Evolutionary conservation across 2,797 vertebrate species (phyloP).

Genomic region (Megaceryle alcyon): DNA sequence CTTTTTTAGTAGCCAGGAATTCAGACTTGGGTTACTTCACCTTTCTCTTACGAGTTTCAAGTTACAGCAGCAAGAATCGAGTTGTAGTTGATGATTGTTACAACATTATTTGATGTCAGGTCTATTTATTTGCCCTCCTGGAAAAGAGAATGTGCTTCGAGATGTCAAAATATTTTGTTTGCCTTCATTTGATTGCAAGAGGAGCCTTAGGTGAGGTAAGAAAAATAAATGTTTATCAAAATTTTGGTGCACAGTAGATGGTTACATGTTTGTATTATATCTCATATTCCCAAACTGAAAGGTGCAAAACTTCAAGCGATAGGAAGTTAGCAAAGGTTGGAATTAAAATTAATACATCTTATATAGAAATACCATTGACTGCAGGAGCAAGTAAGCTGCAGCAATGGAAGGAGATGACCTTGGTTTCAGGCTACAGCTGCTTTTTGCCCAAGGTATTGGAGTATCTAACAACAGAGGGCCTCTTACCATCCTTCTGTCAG

Average conservation of each 20-base stretch:
- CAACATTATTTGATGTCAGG: conserved; percentile 52
- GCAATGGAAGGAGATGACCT: not conserved
- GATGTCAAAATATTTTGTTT: conserved; percentile 62
- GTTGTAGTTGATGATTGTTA: conserved; percentile 56
- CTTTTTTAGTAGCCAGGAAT: not conserved
- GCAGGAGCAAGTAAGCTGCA: not conserved
- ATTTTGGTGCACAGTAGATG: not conserved
- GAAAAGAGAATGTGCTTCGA: not conserved
- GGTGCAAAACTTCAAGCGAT: not conserved
- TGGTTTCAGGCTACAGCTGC: not conserved
- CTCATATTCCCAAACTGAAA: not conserved
- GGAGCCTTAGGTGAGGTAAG: conserved; percentile 27
- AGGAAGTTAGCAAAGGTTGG: not conserved
- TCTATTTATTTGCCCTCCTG: conserved; percentile 48
- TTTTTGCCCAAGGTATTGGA: not conserved
- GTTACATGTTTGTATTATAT: not conserved
- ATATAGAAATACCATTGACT: not conserved
- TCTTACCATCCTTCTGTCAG: not conserved
- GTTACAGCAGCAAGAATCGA: conserved; percentile 10
- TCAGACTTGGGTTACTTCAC: conserved; percentile 29
- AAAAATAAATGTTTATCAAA: conserved; percentile 25
- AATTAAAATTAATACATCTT: not conserved
- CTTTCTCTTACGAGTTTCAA: conserved; percentile 22
- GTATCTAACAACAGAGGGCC: not conserved
- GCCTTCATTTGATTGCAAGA: not conserved